phyloP scores from a whole-genome alignment of 2,113 vertebrate species.

The Arothron firmamentum region DNA sequence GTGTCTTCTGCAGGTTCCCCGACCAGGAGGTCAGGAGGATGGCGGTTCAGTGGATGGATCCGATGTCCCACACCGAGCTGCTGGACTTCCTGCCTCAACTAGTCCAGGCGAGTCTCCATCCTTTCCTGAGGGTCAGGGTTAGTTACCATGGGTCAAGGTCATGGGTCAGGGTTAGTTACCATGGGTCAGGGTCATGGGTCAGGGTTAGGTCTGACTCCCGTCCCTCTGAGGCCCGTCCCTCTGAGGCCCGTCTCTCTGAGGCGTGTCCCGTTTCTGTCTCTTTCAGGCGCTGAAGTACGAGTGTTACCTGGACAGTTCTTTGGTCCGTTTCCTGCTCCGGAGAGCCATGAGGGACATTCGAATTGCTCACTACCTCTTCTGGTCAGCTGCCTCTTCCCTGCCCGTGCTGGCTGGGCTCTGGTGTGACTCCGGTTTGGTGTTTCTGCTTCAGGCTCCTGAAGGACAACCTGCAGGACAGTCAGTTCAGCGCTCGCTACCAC shows the following conservation, averaged over 20 bases:
- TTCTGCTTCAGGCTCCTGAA: slow-evolving; percentile 84
- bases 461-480: slow-evolving; percentile 91
- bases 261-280: too few relatives aligned
- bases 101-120: slow-evolving; percentile 82
- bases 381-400: slow-evolving; percentile 67
- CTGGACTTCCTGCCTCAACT: slow-evolving; percentile 95
- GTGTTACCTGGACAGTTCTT: slow-evolving; percentile 95
- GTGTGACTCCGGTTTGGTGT: background rate
- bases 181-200: too few relatives aligned
- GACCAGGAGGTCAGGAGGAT: slow-evolving; percentile 94
- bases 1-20: slow-evolving; percentile 80
- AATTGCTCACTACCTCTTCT: slow-evolving; percentile 95
- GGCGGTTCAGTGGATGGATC: slow-evolving; percentile 93
- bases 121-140: background rate
- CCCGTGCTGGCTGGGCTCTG: background rate
- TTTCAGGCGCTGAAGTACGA: slow-evolving; percentile 93
- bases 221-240: too few relatives aligned
- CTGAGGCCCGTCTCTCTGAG: too few relatives aligned
- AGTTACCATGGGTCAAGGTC: too few relatives aligned
- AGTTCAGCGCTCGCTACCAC: slow-evolving; percentile 96
- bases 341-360: slow-evolving; percentile 88
- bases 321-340: slow-evolving; percentile 93
- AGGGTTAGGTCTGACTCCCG: too few relatives aligned
- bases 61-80: slow-evolving; percentile 88
- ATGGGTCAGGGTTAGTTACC: too few relatives aligned